These are phyloP conservation scores for Thymallus thymallus DNA, from an alignment of 2,113 vertebrate genomes.

Conservation along the genomic window DNA sequence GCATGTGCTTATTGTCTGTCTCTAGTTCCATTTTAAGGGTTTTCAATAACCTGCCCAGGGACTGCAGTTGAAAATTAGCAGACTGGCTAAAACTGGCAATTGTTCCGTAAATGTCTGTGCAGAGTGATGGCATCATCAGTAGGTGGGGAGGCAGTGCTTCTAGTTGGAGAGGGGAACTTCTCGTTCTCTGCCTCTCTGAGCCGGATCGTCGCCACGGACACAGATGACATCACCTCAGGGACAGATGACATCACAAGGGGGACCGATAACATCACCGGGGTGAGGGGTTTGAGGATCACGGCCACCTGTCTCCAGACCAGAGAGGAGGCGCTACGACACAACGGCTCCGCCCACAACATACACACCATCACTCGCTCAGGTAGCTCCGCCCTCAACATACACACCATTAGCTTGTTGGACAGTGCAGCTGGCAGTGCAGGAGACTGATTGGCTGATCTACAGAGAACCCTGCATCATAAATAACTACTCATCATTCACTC, in stretches of 20 bases:
- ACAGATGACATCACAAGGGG: too few species aligned
- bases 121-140: neutral
- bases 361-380: constrained; percentile 75
- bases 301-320: constrained; percentile 82
- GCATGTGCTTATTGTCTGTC: too few species aligned
- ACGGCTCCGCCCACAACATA: constrained; percentile 67
- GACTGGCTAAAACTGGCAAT: too few species aligned
- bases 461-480: too few species aligned
- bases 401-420: constrained; percentile 20
- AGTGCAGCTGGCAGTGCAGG: too few species aligned
- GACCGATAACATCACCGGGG: neutral
- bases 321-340: constrained; percentile 61
- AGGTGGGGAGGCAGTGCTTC: constrained; percentile 45
- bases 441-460: too few species aligned
- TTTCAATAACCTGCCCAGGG: too few species aligned
- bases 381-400: constrained; percentile 73
- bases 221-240: too few species aligned
- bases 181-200: constrained; percentile 82
- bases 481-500: too few species aligned
- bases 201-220: constrained; percentile 10
- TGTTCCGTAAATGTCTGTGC: neutral
- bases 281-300: constrained; percentile 51
- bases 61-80: too few species aligned
- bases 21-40: too few species aligned
- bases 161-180: constrained; percentile 94